Evolutionary conservation across 1,140 invertebrate genomes (phyloP).

Genomic region (Anadara kagoshimensis): DNA sequence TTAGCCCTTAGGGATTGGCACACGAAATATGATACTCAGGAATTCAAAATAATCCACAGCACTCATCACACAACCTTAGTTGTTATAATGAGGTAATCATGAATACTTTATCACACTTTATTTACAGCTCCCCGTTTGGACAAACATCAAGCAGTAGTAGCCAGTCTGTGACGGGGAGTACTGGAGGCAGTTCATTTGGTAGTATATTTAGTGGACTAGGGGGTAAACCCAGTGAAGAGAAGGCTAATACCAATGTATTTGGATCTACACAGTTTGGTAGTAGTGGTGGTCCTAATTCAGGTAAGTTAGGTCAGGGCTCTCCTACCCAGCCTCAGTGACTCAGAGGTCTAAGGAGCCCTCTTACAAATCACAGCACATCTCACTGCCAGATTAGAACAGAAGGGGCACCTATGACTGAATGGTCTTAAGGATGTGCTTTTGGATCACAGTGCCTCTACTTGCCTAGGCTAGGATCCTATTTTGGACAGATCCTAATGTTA

Average conservation of each 20-base stretch:
- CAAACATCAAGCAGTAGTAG: conserved; percentile 10
- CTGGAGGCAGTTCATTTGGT: conserved; percentile 31
- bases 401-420: too few species aligned
- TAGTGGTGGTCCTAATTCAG: conserved; percentile 1
- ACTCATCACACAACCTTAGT: too few species aligned
- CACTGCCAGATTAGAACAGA: not conserved
- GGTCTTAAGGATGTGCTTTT: too few species aligned
- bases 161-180: conserved; percentile 13
- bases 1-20: too few species aligned
- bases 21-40: too few species aligned
- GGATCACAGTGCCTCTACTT: too few species aligned
- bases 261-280: conserved; percentile 54
- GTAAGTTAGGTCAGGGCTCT: not conserved
- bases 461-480: too few species aligned
- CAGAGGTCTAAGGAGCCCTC: not conserved
- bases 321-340: not conserved
- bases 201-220: conserved; percentile 70
- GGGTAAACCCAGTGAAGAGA: conserved; percentile 70
- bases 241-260: conserved; percentile 73
- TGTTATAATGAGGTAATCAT: too few species aligned
- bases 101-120: too few species aligned
- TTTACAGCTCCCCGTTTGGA: conserved; percentile 22
- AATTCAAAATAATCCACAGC: too few species aligned
- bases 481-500: too few species aligned
- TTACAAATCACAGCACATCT: not conserved